These are phyloP conservation scores for Buceros bicornis DNA, from an alignment of 2,797 vertebrate genomes.

Conservation along the genomic window DNA sequence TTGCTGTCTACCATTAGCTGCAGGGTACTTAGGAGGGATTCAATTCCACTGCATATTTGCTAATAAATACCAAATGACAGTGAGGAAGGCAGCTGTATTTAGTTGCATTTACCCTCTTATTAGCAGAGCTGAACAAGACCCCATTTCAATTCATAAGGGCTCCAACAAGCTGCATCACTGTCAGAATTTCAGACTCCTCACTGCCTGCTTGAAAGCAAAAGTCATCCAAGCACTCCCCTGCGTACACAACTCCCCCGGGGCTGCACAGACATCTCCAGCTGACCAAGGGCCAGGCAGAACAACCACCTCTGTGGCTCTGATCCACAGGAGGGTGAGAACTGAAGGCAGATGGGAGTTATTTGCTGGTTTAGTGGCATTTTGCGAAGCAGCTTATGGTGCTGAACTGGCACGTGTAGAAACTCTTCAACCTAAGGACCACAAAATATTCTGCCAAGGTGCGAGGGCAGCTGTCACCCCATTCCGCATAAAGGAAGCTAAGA, in stretches of 20 bases:
- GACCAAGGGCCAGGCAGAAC: neutral
- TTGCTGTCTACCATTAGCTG: slow-evolving; percentile 69
- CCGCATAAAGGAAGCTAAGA: neutral
- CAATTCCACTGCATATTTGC: slow-evolving; percentile 69
- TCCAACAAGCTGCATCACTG: slow-evolving; percentile 23
- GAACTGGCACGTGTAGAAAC: fast-evolving
- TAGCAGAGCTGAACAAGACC: slow-evolving; percentile 58
- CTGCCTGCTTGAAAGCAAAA: slow-evolving; percentile 32
- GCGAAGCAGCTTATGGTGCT: neutral
- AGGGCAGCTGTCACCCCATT: neutral
- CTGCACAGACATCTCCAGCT: neutral
- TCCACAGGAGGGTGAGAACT: fast-evolving
- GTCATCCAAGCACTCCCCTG: neutral
- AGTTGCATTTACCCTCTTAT: slow-evolving; percentile 68
- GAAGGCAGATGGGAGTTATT: neutral
- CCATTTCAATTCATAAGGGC: slow-evolving; percentile 37
- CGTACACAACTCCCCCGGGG: neutral
- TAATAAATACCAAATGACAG: slow-evolving; percentile 71
- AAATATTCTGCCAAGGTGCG: neutral
- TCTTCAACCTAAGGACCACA: neutral
- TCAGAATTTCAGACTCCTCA: slow-evolving; percentile 4
- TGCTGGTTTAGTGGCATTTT: neutral
- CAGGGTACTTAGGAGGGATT: slow-evolving; percentile 62
- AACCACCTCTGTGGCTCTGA: neutral
- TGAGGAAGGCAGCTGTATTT: slow-evolving; percentile 61